Percentiles rank a stretch among this genome's conserved stretches.
phyloP scores from a whole-genome alignment of 2,797 vertebrate species.

The Merluccius polli region DNA sequence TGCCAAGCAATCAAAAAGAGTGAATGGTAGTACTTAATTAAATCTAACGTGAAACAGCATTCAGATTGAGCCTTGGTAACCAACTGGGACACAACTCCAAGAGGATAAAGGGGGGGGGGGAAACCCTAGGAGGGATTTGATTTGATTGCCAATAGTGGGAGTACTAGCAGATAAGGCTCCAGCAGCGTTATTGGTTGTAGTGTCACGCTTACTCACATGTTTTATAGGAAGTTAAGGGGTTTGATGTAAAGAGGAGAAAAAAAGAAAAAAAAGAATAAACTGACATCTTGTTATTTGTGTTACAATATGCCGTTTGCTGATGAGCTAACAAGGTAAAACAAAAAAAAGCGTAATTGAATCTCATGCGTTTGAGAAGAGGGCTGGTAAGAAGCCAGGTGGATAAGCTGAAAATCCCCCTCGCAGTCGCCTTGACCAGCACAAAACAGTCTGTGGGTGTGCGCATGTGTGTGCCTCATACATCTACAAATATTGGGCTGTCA shows the following conservation, averaged over 20 bases:
- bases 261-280: background rate
- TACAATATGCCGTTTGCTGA: background rate
- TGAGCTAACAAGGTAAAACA: background rate
- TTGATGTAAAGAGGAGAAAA: background rate
- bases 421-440: background rate
- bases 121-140: background rate
- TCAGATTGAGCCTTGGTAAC: background rate
- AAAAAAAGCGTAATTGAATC: background rate
- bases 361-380: background rate
- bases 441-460: background rate
- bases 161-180: background rate
- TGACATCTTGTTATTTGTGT: background rate
- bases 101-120: background rate
- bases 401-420: background rate
- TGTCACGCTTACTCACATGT: too few relatives aligned
- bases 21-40: background rate
- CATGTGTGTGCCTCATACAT: background rate
- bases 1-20: background rate
- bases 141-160: background rate
- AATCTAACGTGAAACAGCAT: background rate
- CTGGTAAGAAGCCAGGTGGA: background rate
- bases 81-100: background rate
- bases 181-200: background rate
- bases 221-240: too few relatives aligned
- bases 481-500: background rate